Conservation (phyloP, 2,888 invertebrate species). For the Scaptomyza polygonia region DNA sequence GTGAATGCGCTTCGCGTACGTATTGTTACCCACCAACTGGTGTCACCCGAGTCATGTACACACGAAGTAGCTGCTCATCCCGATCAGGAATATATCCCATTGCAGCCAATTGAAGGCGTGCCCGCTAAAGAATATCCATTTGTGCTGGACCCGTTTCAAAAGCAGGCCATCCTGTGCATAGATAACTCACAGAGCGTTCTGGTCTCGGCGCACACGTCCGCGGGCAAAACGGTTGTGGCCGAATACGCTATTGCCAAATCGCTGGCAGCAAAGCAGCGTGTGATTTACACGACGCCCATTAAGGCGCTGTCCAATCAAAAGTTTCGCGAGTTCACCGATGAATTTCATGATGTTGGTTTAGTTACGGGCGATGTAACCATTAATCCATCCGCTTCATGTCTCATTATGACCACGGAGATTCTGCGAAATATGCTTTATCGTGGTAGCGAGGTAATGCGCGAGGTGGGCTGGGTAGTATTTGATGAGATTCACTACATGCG, state of each 20-base stretch:
- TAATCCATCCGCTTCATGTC: slow-evolving; percentile 98
- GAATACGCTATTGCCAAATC: slow-evolving; percentile 98
- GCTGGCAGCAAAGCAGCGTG: slow-evolving; percentile 96
- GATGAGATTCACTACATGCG: slow-evolving; percentile 99
- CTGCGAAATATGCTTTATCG: slow-evolving; percentile 98
- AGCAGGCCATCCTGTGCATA: slow-evolving; percentile 97
- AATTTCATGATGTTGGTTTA: slow-evolving; percentile 98
- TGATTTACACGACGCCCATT: slow-evolving; percentile 99
- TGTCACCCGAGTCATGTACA: slow-evolving; percentile 95
- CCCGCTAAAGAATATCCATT: slow-evolving; percentile 98
- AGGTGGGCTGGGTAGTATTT: slow-evolving; percentile 99
- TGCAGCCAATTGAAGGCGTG: slow-evolving; percentile 86
- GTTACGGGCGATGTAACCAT: slow-evolving; percentile 99
- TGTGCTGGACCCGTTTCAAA: slow-evolving; percentile 98
- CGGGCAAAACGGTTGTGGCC: slow-evolving; percentile 99
- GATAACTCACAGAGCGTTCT: slow-evolving; percentile 99
- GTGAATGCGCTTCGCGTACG: slow-evolving; percentile 91
- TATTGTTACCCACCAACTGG: slow-evolving; percentile 94
- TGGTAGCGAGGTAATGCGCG: slow-evolving; percentile 99
- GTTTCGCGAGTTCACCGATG: slow-evolving; percentile 98
- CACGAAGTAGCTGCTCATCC: slow-evolving; percentile 98
- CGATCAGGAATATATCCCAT: slow-evolving; percentile 90
- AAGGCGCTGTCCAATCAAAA: slow-evolving; percentile 99
- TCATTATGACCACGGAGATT: slow-evolving; percentile 99
- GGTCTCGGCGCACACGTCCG: slow-evolving; percentile 99